A percentile compares a stretch with the other conserved stretches of the same genome.
These are phyloP conservation scores for Macquaria australasica DNA, from an alignment of 2,113 vertebrate genomes.

Conservation along the genomic window DNA sequence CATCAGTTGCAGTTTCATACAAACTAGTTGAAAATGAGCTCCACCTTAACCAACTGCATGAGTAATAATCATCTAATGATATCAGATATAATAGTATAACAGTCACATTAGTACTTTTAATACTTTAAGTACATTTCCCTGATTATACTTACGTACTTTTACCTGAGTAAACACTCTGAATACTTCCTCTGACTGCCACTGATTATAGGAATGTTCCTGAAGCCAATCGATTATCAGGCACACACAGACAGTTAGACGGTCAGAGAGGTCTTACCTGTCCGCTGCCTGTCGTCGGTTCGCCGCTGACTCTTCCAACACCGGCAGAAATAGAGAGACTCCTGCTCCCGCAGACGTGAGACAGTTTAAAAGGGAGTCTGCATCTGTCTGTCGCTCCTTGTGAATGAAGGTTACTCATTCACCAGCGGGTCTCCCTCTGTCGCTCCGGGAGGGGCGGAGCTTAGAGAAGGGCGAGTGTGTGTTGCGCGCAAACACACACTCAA, in stretches of 20 bases:
- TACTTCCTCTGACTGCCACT: too few relatives aligned
- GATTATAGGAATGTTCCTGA: too few relatives aligned
- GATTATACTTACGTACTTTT: too few relatives aligned
- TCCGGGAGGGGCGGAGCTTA: constrained; percentile 59
- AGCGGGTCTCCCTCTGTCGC: constrained; percentile 17
- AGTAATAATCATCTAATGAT: too few relatives aligned
- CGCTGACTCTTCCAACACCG: neutral
- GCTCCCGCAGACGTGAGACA: neutral
- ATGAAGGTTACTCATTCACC: constrained; percentile 45
- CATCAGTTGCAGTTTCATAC: too few relatives aligned
- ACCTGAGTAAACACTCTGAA: too few relatives aligned
- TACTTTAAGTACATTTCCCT: too few relatives aligned
- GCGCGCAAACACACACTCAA: neutral
- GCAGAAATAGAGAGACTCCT: neutral
- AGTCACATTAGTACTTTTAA: too few relatives aligned
- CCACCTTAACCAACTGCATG: too few relatives aligned
- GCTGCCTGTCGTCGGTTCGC: neutral
- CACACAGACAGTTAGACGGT: too few relatives aligned
- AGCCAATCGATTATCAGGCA: neutral
- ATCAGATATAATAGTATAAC: too few relatives aligned
- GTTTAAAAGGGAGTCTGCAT: neutral
- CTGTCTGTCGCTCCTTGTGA: constrained; percentile 14
- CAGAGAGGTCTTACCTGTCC: constrained; percentile 35
- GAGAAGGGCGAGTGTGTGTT: neutral
- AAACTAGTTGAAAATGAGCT: too few relatives aligned